Evolutionary conservation across 2,888 invertebrate species (phyloP).

Genomic region (Sthenelais limicola): DNA sequence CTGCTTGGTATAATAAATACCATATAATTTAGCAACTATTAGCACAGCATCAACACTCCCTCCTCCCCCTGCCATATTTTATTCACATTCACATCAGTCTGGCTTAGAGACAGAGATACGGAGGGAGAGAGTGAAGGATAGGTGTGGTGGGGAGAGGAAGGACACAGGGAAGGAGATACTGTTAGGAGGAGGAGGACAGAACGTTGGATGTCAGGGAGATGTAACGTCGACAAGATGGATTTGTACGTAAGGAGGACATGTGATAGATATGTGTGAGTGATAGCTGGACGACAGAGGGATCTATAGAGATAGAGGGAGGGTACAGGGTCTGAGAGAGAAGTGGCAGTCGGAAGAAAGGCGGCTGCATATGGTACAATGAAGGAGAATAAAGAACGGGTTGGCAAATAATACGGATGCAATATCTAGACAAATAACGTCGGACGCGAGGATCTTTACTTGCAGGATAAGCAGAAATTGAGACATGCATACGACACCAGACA

Average conservation of each 20-base stretch:
- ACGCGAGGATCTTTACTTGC: too few relatives aligned
- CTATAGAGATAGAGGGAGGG: background rate
- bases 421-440: too few relatives aligned
- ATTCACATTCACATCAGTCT: background rate
- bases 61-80: conserved; percentile 13
- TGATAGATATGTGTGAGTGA: too few relatives aligned
- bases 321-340: background rate
- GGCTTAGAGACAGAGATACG: conserved; percentile 21
- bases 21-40: conserved; percentile 40
- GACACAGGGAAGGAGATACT: conserved; percentile 43
- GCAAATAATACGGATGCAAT: too few relatives aligned
- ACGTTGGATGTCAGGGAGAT: conserved; percentile 45
- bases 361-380: too few relatives aligned
- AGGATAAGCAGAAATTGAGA: too few relatives aligned
- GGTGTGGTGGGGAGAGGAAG: conserved; percentile 37
- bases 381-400: too few relatives aligned
- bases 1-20: conserved; percentile 39
- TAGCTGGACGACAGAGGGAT: too few relatives aligned
- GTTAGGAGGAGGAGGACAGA: conserved; percentile 43
- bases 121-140: conserved; percentile 35
- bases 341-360: background rate
- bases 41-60: conserved; percentile 24
- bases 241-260: too few relatives aligned
- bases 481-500: too few relatives aligned
- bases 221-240: too few relatives aligned